Evolutionary conservation across 2,888 invertebrate genomes (phyloP).

Genomic region (Eilema sororculum): DNA sequence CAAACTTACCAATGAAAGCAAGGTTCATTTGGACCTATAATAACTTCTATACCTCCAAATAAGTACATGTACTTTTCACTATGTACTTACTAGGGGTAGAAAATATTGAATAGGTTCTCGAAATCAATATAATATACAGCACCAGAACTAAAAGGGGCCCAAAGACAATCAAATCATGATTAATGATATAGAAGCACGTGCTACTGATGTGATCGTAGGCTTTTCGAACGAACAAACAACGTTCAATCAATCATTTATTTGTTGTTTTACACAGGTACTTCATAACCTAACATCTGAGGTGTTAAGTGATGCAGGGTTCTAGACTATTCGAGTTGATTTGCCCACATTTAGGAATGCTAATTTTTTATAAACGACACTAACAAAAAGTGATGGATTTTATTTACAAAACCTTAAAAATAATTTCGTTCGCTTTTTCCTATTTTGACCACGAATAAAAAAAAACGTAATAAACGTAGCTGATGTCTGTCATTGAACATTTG

Average conservation of each 20-base stretch:
- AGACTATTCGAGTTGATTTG: not conserved
- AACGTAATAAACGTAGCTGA: not conserved
- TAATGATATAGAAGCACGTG: not conserved
- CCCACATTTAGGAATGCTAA: not conserved
- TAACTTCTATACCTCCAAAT: constrained; percentile 43
- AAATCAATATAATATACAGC: constrained; percentile 29
- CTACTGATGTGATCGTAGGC: not conserved
- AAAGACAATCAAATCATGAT: not conserved
- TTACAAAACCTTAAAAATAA: no score
- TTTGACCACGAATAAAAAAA: not conserved
- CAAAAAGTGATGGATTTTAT: not conserved
- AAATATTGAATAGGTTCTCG: constrained; percentile 47
- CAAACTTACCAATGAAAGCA: constrained; percentile 51
- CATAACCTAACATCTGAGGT: not conserved
- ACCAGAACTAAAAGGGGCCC: not conserved
- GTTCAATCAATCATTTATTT: constrained; percentile 4
- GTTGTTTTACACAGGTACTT: not conserved
- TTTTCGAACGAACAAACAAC: not conserved
- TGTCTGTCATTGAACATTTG: not conserved
- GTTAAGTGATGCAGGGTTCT: not conserved
- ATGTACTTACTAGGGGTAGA: constrained; percentile 49
- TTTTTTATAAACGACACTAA: not conserved
- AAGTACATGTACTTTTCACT: constrained; percentile 35
- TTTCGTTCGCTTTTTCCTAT: not conserved
- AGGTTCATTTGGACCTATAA: constrained; percentile 40